Evolutionary conservation across 1,140 invertebrate species (phyloP).

Genomic region (Trigoniulus corallinus): DNA sequence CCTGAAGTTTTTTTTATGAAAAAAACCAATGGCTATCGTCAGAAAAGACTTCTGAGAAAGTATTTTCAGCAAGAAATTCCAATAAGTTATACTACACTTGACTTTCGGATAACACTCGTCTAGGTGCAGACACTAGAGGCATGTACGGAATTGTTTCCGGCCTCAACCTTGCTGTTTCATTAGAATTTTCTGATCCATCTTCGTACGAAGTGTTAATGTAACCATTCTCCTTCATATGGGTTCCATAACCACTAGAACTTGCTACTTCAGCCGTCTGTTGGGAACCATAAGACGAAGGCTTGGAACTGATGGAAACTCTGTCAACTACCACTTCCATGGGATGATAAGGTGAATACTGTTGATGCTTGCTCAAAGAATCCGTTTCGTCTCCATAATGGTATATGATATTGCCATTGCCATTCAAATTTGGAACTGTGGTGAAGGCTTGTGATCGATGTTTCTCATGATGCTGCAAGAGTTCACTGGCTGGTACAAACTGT

Average conservation of each 20-base stretch:
- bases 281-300: not conserved
- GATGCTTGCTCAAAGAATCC: not conserved
- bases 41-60: too few species aligned
- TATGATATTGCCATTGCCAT: not conserved
- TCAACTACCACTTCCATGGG: not conserved
- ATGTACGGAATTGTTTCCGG: not conserved
- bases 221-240: not conserved
- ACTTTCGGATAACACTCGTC: not conserved
- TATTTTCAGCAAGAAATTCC: too few species aligned
- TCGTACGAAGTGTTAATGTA: not conserved
- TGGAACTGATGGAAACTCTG: not conserved
- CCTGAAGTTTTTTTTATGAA: too few species aligned
- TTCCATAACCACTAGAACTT: not conserved
- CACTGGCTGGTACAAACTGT: slow-evolving; percentile 1
- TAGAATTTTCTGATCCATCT: not conserved
- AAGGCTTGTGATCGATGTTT: not conserved
- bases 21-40: too few species aligned
- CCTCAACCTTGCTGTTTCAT: not conserved
- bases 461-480: not conserved
- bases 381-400: not conserved
- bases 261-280: not conserved
- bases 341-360: not conserved
- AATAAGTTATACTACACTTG: not conserved
- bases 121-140: not conserved
- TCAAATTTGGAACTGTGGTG: not conserved